Conservation (phyloP, 2,797 vertebrate genomes). For the Xenopus petersii region DNA sequence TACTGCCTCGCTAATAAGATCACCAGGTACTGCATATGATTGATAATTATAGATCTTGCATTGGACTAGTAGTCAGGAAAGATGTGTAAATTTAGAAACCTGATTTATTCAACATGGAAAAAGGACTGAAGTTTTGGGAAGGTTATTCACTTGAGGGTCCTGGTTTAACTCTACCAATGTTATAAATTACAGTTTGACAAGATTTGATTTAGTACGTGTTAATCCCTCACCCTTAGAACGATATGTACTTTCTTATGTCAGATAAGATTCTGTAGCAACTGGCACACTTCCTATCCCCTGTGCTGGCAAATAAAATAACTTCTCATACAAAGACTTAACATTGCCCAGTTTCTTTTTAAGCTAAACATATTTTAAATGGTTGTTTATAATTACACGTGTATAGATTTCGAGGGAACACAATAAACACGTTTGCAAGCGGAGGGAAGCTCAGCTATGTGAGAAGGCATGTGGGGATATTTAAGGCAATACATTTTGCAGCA, state of each 20-base stretch:
- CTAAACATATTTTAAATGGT: no score
- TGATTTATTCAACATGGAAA: slow-evolving; percentile 24
- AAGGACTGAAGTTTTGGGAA: slow-evolving; percentile 20
- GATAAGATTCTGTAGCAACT: slow-evolving; percentile 22
- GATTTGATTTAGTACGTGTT: slow-evolving; percentile 46
- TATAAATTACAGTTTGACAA: slow-evolving; percentile 43
- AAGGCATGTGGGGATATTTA: slow-evolving; percentile 4
- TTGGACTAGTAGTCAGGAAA: slow-evolving; percentile 1
- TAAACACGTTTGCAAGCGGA: no score
- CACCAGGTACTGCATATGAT: background rate
- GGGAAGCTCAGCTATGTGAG: background rate
- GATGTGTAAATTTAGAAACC: slow-evolving; percentile 29
- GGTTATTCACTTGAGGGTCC: slow-evolving; percentile 26
- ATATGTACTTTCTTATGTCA: slow-evolving; percentile 43
- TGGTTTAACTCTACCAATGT: slow-evolving; percentile 26
- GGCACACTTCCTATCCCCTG: slow-evolving; percentile 28
- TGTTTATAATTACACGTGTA: background rate
- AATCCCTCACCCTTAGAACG: slow-evolving; percentile 44
- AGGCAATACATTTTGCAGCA: background rate
- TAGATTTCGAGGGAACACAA: background rate
- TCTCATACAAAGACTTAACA: slow-evolving; percentile 10
- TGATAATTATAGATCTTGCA: slow-evolving; percentile 32
- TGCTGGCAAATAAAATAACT: slow-evolving; percentile 40
- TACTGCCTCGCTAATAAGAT: background rate
- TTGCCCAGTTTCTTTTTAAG: background rate